Evolutionary conservation across 2,888 invertebrate genomes (phyloP), one percentile per base, ranked within the genome.

Genomic region (Augochlorella aurata): DNA sequence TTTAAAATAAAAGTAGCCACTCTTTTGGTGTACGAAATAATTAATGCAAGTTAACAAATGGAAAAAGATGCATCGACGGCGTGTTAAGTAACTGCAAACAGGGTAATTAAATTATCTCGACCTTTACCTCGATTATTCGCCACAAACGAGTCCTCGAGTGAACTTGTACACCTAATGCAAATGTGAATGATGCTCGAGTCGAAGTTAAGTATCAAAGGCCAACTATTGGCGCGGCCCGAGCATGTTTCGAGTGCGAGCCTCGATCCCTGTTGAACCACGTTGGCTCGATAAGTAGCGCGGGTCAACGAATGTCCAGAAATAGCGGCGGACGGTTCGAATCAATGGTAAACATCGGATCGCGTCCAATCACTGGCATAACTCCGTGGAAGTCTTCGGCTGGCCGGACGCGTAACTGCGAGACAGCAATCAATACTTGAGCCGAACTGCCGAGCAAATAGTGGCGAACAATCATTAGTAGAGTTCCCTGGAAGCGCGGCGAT

Each of bases 301-400:
- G 50, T 38, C 67, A 71, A n/a, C 12, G 29, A 45, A 45, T 72
- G 16, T 16, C 44, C 50, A 21, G 24, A 47, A 29, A n/a, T 18
- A 21, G 44, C 18, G 29, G 29, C 9, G 45, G 44, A 52, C 38
- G 24, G 21, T 8, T 12, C 8, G 2, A 16, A 70, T 77, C 71
- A 72, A 78, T 75, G 38, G 52, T 29, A 69, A 65, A 75, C 50
- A 78, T 49, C 21, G 50, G 78, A 78, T 50, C 61, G 50, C 2
- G 67, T 29, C 61, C 72, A 72, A 77, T 80, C 78, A 52, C 21
- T 49, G 45, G 45, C 58, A 50, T 58, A 80, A 80, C 79, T 72
- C 49, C 68, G 61, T 78, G 72, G 52, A 78, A 80, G 79, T 72
- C 72, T 68, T 80, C 78, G 78, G 78, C 52, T 68, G 67, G 61